Evolutionary conservation across 2,113 vertebrate genomes (phyloP).

Genomic region (Rhipidura dahli): DNA sequence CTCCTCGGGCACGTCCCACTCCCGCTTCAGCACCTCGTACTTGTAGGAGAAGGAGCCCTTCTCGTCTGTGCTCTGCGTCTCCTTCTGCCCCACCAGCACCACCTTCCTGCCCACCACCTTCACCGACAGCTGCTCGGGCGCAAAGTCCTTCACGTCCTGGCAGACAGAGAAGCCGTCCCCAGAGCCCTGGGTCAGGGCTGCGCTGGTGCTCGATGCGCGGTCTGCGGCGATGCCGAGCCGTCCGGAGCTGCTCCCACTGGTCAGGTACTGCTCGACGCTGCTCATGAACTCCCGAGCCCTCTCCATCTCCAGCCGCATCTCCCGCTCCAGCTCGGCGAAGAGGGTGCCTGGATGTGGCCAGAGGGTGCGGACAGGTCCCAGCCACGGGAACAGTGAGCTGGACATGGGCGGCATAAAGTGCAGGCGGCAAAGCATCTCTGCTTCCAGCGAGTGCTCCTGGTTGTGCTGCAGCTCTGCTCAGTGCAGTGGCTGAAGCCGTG

Average conservation of each 20-base stretch:
- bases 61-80: slow-evolving; percentile 11
- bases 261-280: slow-evolving; percentile 28
- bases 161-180: slow-evolving; percentile 29
- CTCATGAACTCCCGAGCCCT: slow-evolving; percentile 46
- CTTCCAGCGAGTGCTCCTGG: not conserved
- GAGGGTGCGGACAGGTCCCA: slow-evolving; percentile 50
- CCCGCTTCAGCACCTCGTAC: slow-evolving; percentile 52
- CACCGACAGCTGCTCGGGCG: slow-evolving; percentile 18
- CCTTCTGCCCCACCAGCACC: slow-evolving; percentile 53
- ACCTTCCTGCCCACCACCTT: slow-evolving; percentile 58
- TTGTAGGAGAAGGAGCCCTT: slow-evolving; percentile 63
- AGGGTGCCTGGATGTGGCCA: slow-evolving; percentile 44
- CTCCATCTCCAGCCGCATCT: slow-evolving; percentile 43
- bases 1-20: slow-evolving; percentile 14
- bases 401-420: slow-evolving; percentile 24
- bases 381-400: slow-evolving; percentile 6
- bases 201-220: not conserved
- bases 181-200: not conserved
- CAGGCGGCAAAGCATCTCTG: slow-evolving; percentile 56
- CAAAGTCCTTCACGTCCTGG: not conserved
- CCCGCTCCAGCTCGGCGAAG: slow-evolving; percentile 42
- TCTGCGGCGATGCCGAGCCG: not conserved
- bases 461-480: not conserved
- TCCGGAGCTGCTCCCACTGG: not conserved
- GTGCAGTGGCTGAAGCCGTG: not conserved